Evolutionary conservation across 2,113 vertebrate species (phyloP).

Genomic region (Helogale parvula): DNA sequence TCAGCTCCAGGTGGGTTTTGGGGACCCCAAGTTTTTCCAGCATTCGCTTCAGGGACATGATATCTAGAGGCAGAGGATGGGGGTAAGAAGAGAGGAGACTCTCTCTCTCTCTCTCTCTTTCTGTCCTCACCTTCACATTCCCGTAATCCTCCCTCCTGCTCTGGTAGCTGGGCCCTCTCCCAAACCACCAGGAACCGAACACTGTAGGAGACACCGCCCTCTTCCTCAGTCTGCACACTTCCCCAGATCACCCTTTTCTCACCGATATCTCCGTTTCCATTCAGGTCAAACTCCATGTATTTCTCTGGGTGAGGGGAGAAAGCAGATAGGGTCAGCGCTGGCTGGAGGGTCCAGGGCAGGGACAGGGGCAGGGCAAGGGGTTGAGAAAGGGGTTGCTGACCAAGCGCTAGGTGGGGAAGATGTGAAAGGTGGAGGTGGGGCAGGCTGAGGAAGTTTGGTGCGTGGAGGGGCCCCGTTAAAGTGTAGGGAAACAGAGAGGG

Average conservation of each 20-base stretch:
- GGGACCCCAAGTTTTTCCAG: conserved; percentile 90
- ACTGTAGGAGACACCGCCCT: background rate
- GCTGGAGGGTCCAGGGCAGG: background rate
- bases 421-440: background rate
- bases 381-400: background rate
- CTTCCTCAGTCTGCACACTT: background rate
- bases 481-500: background rate
- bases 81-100: background rate
- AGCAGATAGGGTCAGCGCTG: background rate
- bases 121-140: background rate
- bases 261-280: conserved; percentile 92
- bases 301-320: conserved; percentile 82
- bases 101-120: background rate
- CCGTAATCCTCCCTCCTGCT: background rate
- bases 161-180: background rate
- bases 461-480: background rate
- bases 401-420: background rate
- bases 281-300: conserved; percentile 92
- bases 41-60: conserved; percentile 92
- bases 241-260: conserved; percentile 29
- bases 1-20: conserved; percentile 91
- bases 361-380: background rate
- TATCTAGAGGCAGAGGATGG: conserved; percentile 78
- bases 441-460: background rate
- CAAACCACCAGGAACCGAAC: background rate